Percentiles rank a stretch among this genome's conserved stretches.
Evolutionary conservation across 2,113 vertebrate species (phyloP).

Genomic region (Phylloscopus trochiloides): DNA sequence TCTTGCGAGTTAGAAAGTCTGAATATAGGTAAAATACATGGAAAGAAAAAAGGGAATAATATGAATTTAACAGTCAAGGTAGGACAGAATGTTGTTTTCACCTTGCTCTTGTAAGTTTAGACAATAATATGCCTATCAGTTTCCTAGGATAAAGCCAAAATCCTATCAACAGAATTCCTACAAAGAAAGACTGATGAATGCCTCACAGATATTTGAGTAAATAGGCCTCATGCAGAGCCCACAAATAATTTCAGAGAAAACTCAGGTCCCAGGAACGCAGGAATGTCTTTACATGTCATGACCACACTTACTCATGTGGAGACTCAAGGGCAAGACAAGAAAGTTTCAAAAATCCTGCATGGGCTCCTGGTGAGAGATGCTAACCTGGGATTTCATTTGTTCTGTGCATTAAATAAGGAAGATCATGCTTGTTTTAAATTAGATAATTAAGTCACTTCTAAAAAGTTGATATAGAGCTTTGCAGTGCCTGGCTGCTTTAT

Average conservation of each 20-base stretch:
- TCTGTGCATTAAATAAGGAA: not conserved
- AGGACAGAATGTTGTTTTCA: not conserved
- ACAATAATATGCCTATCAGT: not conserved
- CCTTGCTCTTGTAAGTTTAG: not conserved
- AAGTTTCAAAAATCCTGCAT: not conserved
- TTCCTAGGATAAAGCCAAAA: not conserved
- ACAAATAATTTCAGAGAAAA: not conserved
- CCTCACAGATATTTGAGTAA: not conserved
- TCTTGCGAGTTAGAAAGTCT: not conserved
- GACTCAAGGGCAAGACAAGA: not conserved
- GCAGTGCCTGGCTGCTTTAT: not conserved
- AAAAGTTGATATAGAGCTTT: not conserved
- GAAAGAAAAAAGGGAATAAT: not conserved
- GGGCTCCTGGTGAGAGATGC: not conserved
- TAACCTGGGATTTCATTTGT: not conserved
- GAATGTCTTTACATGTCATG: not conserved
- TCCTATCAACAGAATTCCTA: not conserved
- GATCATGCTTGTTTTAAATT: not conserved
- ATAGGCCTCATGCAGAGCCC: not conserved
- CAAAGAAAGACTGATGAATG: not conserved
- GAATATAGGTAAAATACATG: not conserved
- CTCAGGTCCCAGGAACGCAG: not conserved
- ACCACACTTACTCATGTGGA: not conserved
- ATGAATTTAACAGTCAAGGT: not conserved
- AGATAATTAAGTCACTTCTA: not conserved